Conservation (phyloP, 2,113 vertebrate species). For the Carollia perspicillata region DNA sequence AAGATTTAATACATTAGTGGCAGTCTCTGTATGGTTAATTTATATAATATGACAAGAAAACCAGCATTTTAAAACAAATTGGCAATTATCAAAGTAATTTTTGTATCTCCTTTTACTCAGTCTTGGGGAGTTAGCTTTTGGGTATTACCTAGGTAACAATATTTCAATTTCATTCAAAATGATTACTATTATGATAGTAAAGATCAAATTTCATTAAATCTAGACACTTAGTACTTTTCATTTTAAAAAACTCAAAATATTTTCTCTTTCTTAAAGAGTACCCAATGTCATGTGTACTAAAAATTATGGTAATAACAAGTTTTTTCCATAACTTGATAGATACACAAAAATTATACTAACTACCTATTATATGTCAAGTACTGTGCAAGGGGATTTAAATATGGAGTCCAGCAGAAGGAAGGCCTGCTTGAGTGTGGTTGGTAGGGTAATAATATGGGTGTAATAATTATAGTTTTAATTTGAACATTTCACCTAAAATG, state of each 20-base stretch:
- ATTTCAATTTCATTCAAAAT: conserved; percentile 60
- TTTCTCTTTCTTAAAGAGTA: background rate
- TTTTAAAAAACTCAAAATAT: conserved; percentile 47
- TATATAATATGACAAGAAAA: conserved; percentile 67
- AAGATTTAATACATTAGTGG: conserved; percentile 37
- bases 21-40: conserved; percentile 7
- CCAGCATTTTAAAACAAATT: conserved; percentile 51
- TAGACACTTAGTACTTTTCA: conserved; percentile 8
- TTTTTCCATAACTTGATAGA: background rate
- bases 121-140: conserved; percentile 53
- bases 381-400: background rate
- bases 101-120: conserved; percentile 39
- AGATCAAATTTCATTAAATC: conserved; percentile 27
- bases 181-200: conserved; percentile 44
- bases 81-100: conserved; percentile 40
- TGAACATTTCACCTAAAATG: no score
- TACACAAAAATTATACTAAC: background rate
- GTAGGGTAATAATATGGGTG: no score
- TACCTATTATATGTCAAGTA: background rate
- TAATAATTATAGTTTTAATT: no score
- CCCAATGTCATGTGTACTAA: background rate
- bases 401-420: no score
- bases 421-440: no score
- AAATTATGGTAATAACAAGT: background rate
- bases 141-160: conserved; percentile 50